Evolutionary conservation across 1,140 invertebrate species (phyloP).

Genomic region (Dolichoris vasculosae): DNA sequence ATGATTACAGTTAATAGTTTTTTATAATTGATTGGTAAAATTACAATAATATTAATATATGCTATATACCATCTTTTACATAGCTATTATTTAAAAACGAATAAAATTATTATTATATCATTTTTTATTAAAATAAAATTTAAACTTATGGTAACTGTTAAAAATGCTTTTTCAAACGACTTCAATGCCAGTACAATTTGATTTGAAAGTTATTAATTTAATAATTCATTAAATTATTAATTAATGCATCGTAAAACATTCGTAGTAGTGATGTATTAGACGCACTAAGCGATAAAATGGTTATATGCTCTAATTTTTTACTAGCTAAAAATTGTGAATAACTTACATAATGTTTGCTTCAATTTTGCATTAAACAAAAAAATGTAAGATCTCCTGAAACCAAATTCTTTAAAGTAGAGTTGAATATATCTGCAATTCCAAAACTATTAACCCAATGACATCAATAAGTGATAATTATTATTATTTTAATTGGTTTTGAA

Average conservation of each 20-base stretch:
- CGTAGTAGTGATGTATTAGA: neutral
- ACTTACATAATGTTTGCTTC: neutral
- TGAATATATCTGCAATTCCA: slow-evolving; percentile 2
- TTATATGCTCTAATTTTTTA: neutral
- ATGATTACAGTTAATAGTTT: too few species aligned
- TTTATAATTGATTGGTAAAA: too few species aligned
- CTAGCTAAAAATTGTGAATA: neutral
- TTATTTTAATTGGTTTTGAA: neutral
- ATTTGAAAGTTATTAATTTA: neutral
- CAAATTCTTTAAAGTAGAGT: slow-evolving; percentile 16
- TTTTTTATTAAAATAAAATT: too few species aligned
- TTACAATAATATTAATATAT: too few species aligned
- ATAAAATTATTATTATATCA: too few species aligned
- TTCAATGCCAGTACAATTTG: too few species aligned
- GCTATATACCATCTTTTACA: too few species aligned
- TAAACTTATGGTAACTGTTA: too few species aligned
- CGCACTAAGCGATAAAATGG: slow-evolving; percentile 15
- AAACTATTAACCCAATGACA: neutral
- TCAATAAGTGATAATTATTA: neutral
- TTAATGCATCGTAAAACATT: neutral
- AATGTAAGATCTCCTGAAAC: slow-evolving; percentile 6
- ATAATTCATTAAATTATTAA: neutral
- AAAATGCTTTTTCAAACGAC: too few species aligned
- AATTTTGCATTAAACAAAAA: slow-evolving; percentile 9
- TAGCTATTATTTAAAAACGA: too few species aligned